Evolutionary conservation across 2,888 invertebrate species (phyloP).

Genomic region (Pecten maximus): DNA sequence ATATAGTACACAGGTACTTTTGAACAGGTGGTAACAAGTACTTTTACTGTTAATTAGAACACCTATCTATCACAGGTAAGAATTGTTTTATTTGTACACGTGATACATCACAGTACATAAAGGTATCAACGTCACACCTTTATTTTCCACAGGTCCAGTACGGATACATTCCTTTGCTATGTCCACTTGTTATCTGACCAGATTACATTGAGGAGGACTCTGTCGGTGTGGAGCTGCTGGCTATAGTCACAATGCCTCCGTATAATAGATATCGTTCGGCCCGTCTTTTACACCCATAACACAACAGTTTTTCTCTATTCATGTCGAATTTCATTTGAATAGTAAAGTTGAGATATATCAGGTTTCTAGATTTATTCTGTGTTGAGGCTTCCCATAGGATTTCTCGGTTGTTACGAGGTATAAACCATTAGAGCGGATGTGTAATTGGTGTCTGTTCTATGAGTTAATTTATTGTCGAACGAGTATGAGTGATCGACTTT

Average conservation of each 20-base stretch:
- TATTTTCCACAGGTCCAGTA: not conserved
- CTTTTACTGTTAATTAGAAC: not conserved
- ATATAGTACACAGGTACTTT: not conserved
- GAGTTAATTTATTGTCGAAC: too few relatives aligned
- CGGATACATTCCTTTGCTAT: too few relatives aligned
- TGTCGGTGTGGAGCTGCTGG: not conserved
- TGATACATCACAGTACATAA: not conserved
- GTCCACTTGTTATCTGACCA: too few relatives aligned
- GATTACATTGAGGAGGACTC: too few relatives aligned
- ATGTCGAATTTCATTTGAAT: conserved; percentile 24
- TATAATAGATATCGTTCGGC: not conserved
- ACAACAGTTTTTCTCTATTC: not conserved
- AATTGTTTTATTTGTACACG: not conserved
- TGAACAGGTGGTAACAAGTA: not conserved
- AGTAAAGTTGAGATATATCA: not conserved
- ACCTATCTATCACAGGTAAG: not conserved
- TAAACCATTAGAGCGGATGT: too few relatives aligned
- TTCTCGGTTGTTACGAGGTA: not conserved
- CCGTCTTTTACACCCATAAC: not conserved
- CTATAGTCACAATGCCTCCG: not conserved
- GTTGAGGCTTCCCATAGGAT: not conserved
- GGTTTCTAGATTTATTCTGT: not conserved
- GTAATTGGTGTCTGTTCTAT: too few relatives aligned
- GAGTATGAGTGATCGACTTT: too few relatives aligned
- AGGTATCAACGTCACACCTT: not conserved